phyloP scores from a whole-genome alignment of 2,888 invertebrate genomes.

The Argyresthia albistria region DNA sequence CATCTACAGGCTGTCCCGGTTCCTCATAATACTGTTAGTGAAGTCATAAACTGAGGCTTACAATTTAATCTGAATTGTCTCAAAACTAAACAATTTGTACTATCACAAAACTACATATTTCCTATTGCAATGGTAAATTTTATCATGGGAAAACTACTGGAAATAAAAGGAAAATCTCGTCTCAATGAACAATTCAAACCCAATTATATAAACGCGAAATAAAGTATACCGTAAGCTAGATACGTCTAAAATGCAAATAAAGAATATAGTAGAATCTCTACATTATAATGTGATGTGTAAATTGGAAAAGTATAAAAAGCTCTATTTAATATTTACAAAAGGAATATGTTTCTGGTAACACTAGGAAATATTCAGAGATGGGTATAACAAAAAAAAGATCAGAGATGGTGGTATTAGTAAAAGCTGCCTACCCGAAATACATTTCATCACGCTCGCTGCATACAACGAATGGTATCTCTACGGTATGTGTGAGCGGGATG shows the following conservation, averaged over 20 bases:
- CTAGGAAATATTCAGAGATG: constrained; percentile 13
- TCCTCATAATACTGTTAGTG: constrained; percentile 13
- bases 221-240: constrained; percentile 18
- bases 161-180: constrained; percentile 20
- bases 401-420: no score
- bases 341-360: constrained; percentile 41
- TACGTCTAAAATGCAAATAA: constrained; percentile 38
- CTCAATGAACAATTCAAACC: constrained; percentile 36
- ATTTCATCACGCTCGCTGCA: no score
- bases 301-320: constrained; percentile 36
- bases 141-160: no score
- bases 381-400: constrained; percentile 6
- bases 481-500: no score
- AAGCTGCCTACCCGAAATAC: no score
- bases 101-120: constrained; percentile 37
- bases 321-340: constrained; percentile 51
- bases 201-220: constrained; percentile 10
- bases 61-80: constrained; percentile 12
- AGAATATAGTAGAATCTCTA: constrained; percentile 22
- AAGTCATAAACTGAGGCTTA: neutral
- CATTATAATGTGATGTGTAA: constrained; percentile 34
- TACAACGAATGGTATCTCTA: no score
- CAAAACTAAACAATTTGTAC: constrained; percentile 51
- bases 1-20: constrained; percentile 15
- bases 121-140: no score